Evolutionary conservation across 2,797 vertebrate species (phyloP).

Genomic region (Acanthurus tractus): DNA sequence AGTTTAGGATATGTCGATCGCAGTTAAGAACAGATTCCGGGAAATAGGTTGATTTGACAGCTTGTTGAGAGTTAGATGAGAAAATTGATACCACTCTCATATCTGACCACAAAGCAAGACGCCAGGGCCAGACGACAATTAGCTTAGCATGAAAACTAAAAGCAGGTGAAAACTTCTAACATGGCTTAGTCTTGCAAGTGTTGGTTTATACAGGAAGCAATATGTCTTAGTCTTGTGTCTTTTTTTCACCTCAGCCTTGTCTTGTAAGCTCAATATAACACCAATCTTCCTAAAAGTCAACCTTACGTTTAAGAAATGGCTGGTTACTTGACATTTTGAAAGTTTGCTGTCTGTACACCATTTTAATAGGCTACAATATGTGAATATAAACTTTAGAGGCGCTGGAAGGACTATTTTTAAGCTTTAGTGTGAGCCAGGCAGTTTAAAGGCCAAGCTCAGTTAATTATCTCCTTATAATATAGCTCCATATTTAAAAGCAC

Average conservation of each 20-base stretch:
- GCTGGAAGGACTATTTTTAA: neutral
- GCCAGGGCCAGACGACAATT: neutral
- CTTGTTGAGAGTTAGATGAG: constrained; percentile 2
- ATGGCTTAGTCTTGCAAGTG: too few species aligned
- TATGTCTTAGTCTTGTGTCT: too few species aligned
- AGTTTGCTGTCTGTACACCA: neutral
- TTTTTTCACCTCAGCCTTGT: too few species aligned
- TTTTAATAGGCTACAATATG: neutral
- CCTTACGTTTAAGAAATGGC: too few species aligned
- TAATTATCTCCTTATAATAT: too few species aligned
- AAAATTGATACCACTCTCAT: neutral
- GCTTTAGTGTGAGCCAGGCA: neutral
- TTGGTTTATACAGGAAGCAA: too few species aligned
- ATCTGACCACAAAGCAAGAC: neutral
- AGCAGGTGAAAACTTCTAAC: neutral
- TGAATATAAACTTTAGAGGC: neutral
- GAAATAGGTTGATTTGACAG: constrained; percentile 6
- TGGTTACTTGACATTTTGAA: too few species aligned
- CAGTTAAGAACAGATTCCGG: constrained; percentile 7
- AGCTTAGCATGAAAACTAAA: constrained; percentile 5
- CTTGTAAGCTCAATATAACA: too few species aligned
- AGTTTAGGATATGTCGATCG: neutral
- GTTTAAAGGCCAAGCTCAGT: too few species aligned
- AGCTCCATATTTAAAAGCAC: too few species aligned
- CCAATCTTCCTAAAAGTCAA: too few species aligned